A percentile compares a stretch with the other conserved stretches of the same genome.
phyloP scores from a whole-genome alignment of 2,797 vertebrate species.

The Chromobotia macracanthus region DNA sequence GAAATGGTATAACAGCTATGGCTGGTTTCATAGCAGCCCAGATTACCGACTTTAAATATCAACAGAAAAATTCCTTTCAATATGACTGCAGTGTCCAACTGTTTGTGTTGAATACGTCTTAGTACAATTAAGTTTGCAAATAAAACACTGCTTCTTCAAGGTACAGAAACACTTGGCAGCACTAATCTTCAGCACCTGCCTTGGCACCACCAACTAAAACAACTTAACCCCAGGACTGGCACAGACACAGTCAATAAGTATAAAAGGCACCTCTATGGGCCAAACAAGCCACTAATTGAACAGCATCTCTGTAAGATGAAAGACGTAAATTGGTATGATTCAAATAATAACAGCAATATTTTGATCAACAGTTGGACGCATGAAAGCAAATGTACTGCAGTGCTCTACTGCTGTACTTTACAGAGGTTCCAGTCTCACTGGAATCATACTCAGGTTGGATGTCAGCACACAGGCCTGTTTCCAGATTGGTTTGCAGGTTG shows the following conservation, averaged over 20 bases:
- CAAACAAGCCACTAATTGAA: conserved; percentile 38
- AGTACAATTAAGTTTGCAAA: conserved; percentile 68
- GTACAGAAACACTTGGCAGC: conserved; percentile 50
- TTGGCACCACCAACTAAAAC: conserved; percentile 53
- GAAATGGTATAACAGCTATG: conserved; percentile 54
- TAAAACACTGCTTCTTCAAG: conserved; percentile 58
- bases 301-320: conserved; percentile 25
- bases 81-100: conserved; percentile 56
- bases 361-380: conserved; percentile 18
- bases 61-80: conserved; percentile 57
- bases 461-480: not conserved
- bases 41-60: conserved; percentile 52
- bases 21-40: conserved; percentile 45
- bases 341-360: conserved; percentile 28
- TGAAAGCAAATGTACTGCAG: conserved; percentile 11
- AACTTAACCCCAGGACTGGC: conserved; percentile 54
- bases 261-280: conserved; percentile 32
- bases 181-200: conserved; percentile 59
- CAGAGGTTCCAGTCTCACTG: not conserved
- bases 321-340: conserved; percentile 31
- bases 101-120: conserved; percentile 60
- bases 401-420: not conserved
- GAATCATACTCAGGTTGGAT: not conserved
- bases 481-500: not conserved
- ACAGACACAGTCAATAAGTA: conserved; percentile 46